Conservation (phyloP, 2,113 vertebrate genomes). For the Phrynosoma blainvillii region DNA sequence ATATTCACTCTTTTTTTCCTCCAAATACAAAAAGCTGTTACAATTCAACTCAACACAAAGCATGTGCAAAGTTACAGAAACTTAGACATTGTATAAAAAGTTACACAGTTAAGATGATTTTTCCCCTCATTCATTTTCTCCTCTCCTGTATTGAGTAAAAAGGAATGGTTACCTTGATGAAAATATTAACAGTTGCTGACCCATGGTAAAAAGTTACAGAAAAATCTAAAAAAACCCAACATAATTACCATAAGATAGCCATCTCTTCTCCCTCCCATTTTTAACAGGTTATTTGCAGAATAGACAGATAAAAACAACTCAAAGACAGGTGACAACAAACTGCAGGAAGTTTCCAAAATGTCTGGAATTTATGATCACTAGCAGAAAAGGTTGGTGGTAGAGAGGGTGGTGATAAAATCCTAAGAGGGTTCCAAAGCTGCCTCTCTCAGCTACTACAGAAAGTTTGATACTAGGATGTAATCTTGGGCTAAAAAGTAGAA, state of each 20-base stretch:
- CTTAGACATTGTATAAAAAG: slow-evolving; percentile 71
- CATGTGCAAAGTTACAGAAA: slow-evolving; percentile 73
- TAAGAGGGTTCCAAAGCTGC: not conserved
- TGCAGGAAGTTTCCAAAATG: slow-evolving; percentile 46
- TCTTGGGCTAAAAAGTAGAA: slow-evolving; percentile 17
- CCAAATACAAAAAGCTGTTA: slow-evolving; percentile 82
- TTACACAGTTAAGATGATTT: slow-evolving; percentile 64
- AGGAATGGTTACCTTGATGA: slow-evolving; percentile 65
- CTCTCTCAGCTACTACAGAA: not conserved
- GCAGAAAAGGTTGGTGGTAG: slow-evolving; percentile 14
- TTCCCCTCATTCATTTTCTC: slow-evolving; percentile 35
- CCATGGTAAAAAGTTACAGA: slow-evolving; percentile 73
- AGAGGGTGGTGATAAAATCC: slow-evolving; percentile 7
- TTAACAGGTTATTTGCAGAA: slow-evolving; percentile 61
- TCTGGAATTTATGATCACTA: slow-evolving; percentile 10
- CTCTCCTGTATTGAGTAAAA: slow-evolving; percentile 64
- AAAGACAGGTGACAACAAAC: slow-evolving; percentile 65
- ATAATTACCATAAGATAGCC: slow-evolving; percentile 69
- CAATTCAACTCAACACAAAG: slow-evolving; percentile 75
- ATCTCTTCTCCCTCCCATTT: slow-evolving; percentile 54
- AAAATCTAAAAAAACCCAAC: slow-evolving; percentile 67
- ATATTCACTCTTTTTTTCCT: slow-evolving; percentile 77
- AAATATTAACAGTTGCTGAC: slow-evolving; percentile 65
- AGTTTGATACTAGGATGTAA: not conserved
- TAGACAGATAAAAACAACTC: slow-evolving; percentile 66